Conservation (phyloP, 2,888 invertebrate genomes). For the Cataglyphis livida region DNA sequence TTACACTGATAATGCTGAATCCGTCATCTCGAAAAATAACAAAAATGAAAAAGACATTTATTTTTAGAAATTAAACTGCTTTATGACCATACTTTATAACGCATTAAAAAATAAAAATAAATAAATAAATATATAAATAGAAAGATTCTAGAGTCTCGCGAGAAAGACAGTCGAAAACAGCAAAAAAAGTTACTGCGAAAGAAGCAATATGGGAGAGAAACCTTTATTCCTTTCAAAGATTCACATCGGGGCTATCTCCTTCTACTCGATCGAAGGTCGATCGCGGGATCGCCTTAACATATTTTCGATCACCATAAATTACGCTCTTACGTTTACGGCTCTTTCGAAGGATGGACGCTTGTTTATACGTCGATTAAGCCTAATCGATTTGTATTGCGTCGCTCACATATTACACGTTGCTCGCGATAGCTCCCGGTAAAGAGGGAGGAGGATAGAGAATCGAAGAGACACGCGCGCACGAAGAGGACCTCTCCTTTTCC, state of each 20-base stretch:
- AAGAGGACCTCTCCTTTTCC: constrained; percentile 76
- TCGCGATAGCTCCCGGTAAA: constrained; percentile 38
- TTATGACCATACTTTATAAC: neutral
- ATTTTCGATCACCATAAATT: constrained; percentile 64
- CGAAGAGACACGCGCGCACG: constrained; percentile 62
- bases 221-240: constrained; percentile 42
- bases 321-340: constrained; percentile 14
- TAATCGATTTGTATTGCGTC: constrained; percentile 69
- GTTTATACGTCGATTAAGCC: constrained; percentile 71
- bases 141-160: neutral
- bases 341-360: constrained; percentile 22
- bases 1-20: neutral
- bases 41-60: too few relatives aligned
- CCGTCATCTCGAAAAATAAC: neutral
- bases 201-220: neutral
- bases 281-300: constrained; percentile 67
- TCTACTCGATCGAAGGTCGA: constrained; percentile 29
- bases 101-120: neutral
- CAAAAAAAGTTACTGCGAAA: neutral
- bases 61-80: neutral
- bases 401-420: constrained; percentile 41
- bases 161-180: neutral
- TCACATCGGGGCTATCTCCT: constrained; percentile 46
- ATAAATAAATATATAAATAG: neutral
- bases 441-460: constrained; percentile 13